Evolutionary conservation across 2,113 vertebrate species (phyloP).

Genomic region (Rhinoptilus africanus): DNA sequence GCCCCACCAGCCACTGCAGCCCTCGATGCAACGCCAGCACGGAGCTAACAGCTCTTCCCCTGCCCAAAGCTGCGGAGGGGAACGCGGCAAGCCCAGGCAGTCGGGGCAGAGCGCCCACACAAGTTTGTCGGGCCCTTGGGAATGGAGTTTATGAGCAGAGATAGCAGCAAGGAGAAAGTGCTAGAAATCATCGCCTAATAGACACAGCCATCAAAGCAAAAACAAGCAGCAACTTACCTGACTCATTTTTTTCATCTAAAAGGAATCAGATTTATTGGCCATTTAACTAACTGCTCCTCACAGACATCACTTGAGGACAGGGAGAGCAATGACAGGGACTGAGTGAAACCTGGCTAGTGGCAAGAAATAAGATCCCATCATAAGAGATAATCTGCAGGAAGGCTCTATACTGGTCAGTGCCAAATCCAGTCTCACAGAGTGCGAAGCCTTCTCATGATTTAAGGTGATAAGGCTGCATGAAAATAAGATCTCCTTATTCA

Average conservation of each 20-base stretch:
- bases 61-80: not conserved
- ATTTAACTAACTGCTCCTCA: not conserved
- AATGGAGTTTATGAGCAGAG: not conserved
- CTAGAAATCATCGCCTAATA: constrained; percentile 28
- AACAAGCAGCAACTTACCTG: not conserved
- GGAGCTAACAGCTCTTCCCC: too few relatives aligned
- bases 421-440: not conserved
- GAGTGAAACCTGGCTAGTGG: not conserved
- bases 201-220: not conserved
- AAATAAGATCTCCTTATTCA: not conserved
- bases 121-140: not conserved
- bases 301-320: not conserved
- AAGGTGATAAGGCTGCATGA: not conserved
- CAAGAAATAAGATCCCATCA: not conserved
- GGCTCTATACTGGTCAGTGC: not conserved
- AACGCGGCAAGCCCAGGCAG: fast-evolving
- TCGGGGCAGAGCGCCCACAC: not conserved
- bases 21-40: fast-evolving
- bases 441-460: not conserved
- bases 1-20: not conserved
- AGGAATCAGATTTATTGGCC: constrained; percentile 1
- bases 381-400: not conserved
- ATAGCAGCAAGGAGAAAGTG: not conserved
- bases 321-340: not conserved
- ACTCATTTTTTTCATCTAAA: not conserved